Evolutionary conservation across 2,113 vertebrate species (phyloP), one percentile per base, ranked within the genome.

Genomic region (Phalacrocorax pelagicus): DNA sequence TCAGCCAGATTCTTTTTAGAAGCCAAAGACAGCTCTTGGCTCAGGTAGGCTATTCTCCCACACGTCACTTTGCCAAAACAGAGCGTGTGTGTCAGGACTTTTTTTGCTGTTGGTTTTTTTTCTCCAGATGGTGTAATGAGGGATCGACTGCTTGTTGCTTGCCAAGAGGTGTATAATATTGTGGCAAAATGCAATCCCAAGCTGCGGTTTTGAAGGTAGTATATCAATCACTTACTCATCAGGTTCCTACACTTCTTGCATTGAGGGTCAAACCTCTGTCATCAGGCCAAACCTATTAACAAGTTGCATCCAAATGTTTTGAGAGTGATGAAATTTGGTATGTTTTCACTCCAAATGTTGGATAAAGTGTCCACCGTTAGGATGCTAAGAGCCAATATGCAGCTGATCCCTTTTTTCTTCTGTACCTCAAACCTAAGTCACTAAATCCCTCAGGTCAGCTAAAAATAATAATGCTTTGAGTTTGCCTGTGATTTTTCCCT

Each of bases 21-120:
- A 94, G 62, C 81, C 19, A 49, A 90, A 87, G 95, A 92, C 81
- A 91, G 78, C 86, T 92, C 71, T 95, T 95, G 92, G 95, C 96
- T 95, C 78, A 90, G 91, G 94, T 95, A 88, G 32, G 55, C 84
- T 85, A 2, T 73, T 96, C 72, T 92, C 94, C 70, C 85, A 91
- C 74, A n/a, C 2, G 29, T 72, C 87, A 42, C 55, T 91, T 93
- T 96, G 95, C 86, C 81, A 85, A 85, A 79, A 78, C 40, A 79
- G 77, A 26, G 74, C 17, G 54, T 61, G 47, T 54, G 58, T 54
- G 73, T 92, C 2, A 32, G 86, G 36, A 84, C 4, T 72, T 82
- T 92, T 92, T 93, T 86, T 87, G 42, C 83, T 90, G 74, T 20
- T 94, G 34, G 34, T 16, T 62, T 88, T 62, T 91, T 86, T 36